Evolutionary conservation across 2,113 vertebrate genomes (phyloP).

Genomic region (Spea multiplicata): DNA sequence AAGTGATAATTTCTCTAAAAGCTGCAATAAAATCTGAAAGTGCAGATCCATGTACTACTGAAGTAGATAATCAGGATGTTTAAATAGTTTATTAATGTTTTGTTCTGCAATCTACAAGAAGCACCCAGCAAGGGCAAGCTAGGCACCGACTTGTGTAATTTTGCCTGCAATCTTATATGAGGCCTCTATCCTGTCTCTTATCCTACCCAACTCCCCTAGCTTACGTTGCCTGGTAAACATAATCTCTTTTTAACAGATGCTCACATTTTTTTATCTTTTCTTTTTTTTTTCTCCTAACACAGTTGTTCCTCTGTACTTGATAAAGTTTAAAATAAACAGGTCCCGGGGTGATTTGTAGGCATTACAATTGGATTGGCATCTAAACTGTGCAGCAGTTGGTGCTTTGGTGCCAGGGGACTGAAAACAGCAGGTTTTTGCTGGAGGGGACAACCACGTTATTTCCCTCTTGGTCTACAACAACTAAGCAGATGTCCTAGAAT

Average conservation of each 20-base stretch:
- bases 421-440: conserved; percentile 76
- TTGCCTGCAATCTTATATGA: too few relatives aligned
- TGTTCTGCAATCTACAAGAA: too few relatives aligned
- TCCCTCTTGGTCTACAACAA: conserved; percentile 75
- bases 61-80: too few relatives aligned
- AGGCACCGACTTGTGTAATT: too few relatives aligned
- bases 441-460: conserved; percentile 79
- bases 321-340: conserved; percentile 73
- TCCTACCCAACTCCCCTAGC: not conserved
- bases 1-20: too few relatives aligned
- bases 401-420: conserved; percentile 66
- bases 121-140: too few relatives aligned
- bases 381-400: conserved; percentile 71
- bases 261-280: conserved; percentile 27
- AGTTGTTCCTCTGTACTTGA: conserved; percentile 64
- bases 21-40: too few relatives aligned
- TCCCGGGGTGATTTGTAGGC: conserved; percentile 63
- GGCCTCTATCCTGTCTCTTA: not conserved
- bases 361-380: conserved; percentile 71
- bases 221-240: conserved; percentile 21
- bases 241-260: conserved; percentile 53
- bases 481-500: conserved; percentile 76
- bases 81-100: too few relatives aligned
- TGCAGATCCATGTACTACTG: too few relatives aligned
- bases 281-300: conserved; percentile 49